Base-by-base conservation (phyloP, 2,113 vertebrate genomes). In the Tretioscincus oriximinensis region DNA sequence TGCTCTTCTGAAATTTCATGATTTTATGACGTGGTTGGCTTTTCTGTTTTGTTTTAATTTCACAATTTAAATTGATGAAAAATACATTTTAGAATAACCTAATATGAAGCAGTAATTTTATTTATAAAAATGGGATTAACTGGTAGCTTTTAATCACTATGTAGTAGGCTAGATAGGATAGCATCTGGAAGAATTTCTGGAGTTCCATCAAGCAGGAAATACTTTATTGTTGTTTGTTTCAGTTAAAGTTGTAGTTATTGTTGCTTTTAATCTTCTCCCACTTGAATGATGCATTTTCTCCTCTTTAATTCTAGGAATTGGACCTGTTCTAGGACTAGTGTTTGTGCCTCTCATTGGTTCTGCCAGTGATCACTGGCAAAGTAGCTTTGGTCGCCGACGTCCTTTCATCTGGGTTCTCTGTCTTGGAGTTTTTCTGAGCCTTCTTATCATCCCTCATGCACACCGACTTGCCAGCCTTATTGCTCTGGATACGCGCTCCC, bases 381-480 rank as follows among this genome's bases (percentile, higher is more conserved):
- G 97, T 85, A 95, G 94, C 83, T 97, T 94, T 1, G 97, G 97
- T 31, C 96, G 97, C 0, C 92, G 97, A 3, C 89, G 96, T 7
- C 96, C 97, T 3, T 97, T 98, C 92, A 97, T 98, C 90, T 97
- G 97, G 96, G 49, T 88, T 24, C 89, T 98, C 71, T 96, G 96
- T 64, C 87, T 95, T 76, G 97, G 97, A 0, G 95, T 98, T 21
- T 90, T 98, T 73, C 92, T 97, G 58, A 95, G 96, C 89, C 96
- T 97, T 26, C 90, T 97, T 0, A 66, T 97, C 10, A 97, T 97
- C 89, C 96, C 96, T 0, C 94, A 95, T 0, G 93, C 95, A 3
- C 60, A 93, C 84, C 87, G 84, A 81, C 90, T 97, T 85, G 95
- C 96, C 1, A 45, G 88, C 51, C 91, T 96, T 7, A 85, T 96